phyloP scores from a whole-genome alignment of 2,797 vertebrate genomes.

The Pelobates cultripes region DNA sequence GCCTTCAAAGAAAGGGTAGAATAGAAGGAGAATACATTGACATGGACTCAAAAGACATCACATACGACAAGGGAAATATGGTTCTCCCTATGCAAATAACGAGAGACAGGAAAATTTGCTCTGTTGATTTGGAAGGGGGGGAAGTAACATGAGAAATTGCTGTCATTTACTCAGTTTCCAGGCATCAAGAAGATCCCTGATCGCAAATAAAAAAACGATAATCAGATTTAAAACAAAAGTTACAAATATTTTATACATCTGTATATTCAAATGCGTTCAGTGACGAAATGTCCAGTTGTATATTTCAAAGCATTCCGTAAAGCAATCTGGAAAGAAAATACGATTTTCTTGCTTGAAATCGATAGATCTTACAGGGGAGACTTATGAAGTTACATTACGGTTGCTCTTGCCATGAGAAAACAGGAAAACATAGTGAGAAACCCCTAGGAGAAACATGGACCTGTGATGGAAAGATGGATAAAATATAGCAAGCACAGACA shows the following conservation, averaged over 20 bases:
- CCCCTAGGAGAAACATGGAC: no score
- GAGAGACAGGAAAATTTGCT: conserved; percentile 53
- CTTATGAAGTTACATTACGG: no score
- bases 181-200: conserved; percentile 21
- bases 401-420: no score
- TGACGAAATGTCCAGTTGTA: neutral
- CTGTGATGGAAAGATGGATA: no score
- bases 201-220: neutral
- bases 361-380: no score
- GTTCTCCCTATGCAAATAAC: conserved; percentile 61
- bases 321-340: no score
- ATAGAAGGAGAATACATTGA: conserved; percentile 72
- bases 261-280: neutral
- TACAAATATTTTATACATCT: neutral
- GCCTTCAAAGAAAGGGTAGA: conserved; percentile 81
- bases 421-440: no score
- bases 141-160: conserved; percentile 48
- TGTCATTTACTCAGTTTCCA: conserved; percentile 47
- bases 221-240: conserved; percentile 6
- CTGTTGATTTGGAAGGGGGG: conserved; percentile 43
- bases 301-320: neutral
- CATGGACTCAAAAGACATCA: conserved; percentile 72
- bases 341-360: no score
- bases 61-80: conserved; percentile 72
- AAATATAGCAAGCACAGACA: no score